These are phyloP conservation scores for Amphipoea lucens DNA, from an alignment of 2,888 invertebrate genomes.

Conservation along the genomic window DNA sequence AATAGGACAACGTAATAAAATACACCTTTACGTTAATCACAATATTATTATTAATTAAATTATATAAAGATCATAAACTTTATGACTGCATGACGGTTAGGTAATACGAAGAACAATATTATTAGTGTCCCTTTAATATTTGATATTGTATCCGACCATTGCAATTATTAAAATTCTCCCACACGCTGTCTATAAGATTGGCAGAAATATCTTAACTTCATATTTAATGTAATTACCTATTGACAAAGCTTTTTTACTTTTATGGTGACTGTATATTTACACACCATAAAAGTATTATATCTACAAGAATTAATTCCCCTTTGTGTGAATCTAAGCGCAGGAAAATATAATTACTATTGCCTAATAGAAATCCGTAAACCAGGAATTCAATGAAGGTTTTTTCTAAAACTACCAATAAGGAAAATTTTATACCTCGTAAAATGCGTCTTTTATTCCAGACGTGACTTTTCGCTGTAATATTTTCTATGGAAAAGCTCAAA, in stretches of 20 bases:
- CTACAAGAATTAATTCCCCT: not conserved
- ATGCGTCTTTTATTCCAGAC: not conserved
- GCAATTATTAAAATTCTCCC: conserved; percentile 15
- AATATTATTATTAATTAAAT: conserved; percentile 21
- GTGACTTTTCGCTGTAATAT: not conserved
- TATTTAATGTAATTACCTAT: conserved; percentile 17
- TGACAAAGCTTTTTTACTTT: not conserved
- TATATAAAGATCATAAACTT: conserved; percentile 33
- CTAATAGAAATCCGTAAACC: not conserved
- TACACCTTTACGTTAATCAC: conserved; percentile 11
- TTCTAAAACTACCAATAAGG: not conserved
- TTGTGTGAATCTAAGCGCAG: not conserved
- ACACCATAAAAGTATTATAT: not conserved
- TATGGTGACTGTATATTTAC: not conserved
- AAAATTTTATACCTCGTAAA: not conserved
- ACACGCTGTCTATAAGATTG: conserved; percentile 9
- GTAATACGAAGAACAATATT: conserved; percentile 18
- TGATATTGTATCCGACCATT: conserved; percentile 31
- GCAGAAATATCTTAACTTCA: not conserved
- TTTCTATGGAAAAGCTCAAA: not conserved
- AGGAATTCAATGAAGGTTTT: not conserved
- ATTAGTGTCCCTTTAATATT: conserved; percentile 16
- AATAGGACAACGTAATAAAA: conserved; percentile 33
- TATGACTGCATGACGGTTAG: conserved; percentile 17
- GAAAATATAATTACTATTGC: not conserved